Conservation (phyloP, 2,888 invertebrate species). For the Chaitophorus viminalis region DNA sequence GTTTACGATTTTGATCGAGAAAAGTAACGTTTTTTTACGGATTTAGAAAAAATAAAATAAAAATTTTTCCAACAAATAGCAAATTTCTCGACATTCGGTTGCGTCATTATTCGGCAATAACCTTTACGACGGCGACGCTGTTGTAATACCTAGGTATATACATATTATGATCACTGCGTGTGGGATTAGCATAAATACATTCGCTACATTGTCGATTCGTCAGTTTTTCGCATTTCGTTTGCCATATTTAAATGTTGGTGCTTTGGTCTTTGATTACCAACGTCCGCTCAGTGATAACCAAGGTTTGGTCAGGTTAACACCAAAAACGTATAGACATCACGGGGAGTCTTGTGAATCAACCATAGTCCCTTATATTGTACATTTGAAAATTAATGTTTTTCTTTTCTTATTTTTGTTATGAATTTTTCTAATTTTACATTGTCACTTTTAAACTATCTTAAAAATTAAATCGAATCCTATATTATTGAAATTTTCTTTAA, state of each 20-base stretch:
- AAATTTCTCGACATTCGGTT: background rate
- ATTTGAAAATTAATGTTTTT: no score
- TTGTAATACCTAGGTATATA: background rate
- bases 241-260: background rate
- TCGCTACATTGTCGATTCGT: background rate
- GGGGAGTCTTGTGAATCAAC: no score
- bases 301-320: no score
- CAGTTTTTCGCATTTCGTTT: background rate
- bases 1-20: constrained; percentile 42
- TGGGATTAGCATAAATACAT: background rate
- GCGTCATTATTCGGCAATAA: background rate
- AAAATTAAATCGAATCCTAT: no score
- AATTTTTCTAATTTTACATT: no score
- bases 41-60: background rate
- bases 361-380: no score
- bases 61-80: background rate
- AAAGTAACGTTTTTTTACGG: constrained; percentile 27
- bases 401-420: no score
- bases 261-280: background rate
- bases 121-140: background rate
- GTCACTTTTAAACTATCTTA: no score
- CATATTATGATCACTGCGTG: background rate
- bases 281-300: background rate
- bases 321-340: no score
- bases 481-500: no score